Evolutionary conservation across 2,113 vertebrate genomes (phyloP).

Genomic region (Damaliscus lunatus): DNA sequence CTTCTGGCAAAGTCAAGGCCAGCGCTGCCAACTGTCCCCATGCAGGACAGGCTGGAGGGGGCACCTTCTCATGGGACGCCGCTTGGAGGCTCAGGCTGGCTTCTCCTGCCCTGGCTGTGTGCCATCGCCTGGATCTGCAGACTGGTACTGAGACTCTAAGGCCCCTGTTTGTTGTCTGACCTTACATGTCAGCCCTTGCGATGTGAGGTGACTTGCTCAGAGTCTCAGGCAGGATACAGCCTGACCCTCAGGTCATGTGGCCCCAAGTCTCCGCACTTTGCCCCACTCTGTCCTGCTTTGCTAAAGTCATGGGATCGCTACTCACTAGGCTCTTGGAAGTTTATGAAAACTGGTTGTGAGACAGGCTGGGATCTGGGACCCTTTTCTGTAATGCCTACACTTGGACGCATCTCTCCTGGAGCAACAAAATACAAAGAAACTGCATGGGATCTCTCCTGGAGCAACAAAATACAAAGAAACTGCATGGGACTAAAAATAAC

Average conservation of each 20-base stretch:
- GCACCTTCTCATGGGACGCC: background rate
- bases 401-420: background rate
- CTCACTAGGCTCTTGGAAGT: background rate
- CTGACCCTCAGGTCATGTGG: background rate
- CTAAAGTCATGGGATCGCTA: background rate
- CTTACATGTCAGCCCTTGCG: background rate
- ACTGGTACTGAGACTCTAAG: background rate
- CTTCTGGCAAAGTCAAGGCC: background rate
- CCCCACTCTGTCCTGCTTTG: background rate
- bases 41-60: background rate
- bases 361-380: background rate
- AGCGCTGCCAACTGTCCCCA: no score
- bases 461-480: background rate
- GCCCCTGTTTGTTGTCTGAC: rapidly evolving
- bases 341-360: background rate
- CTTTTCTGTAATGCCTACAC: background rate
- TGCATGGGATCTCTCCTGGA: background rate
- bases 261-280: background rate
- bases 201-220: background rate
- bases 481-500: background rate
- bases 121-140: background rate
- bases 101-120: background rate
- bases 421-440: background rate
- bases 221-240: background rate
- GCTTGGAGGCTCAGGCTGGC: background rate